Evolutionary conservation across 92 coral and sea anemone genomes (phyloP).

Genomic region (Pocillopora grandis): DNA sequence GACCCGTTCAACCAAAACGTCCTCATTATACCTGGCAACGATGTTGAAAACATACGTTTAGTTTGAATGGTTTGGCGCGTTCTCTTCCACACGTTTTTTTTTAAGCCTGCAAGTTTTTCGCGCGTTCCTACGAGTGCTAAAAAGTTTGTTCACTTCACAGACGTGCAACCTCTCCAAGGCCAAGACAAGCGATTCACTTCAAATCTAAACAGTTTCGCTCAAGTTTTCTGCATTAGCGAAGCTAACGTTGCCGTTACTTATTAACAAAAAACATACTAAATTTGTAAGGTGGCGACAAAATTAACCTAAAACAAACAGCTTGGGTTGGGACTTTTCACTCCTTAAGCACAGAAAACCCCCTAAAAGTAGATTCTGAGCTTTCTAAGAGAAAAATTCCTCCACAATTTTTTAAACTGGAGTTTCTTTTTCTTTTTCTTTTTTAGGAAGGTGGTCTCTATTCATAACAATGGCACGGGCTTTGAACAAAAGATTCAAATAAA

Average conservation of each 20-base stretch:
- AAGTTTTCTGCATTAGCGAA: constrained; percentile 7
- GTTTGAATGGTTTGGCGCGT: neutral
- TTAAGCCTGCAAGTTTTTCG: neutral
- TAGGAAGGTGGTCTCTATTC: too few relatives aligned
- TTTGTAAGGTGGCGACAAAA: neutral
- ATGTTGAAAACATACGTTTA: neutral
- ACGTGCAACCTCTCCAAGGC: neutral
- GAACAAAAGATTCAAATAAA: too few relatives aligned
- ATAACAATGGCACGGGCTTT: too few relatives aligned
- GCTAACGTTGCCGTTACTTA: neutral
- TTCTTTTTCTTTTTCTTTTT: too few relatives aligned
- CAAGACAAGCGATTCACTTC: neutral
- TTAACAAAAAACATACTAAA: neutral
- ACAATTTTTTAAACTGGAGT: too few relatives aligned
- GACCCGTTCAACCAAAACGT: neutral
- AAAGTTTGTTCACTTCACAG: neutral
- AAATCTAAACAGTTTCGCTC: neutral
- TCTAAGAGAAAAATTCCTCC: too few relatives aligned
- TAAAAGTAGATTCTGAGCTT: too few relatives aligned
- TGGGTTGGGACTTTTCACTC: neutral
- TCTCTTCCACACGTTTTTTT: neutral
- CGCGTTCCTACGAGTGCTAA: neutral
- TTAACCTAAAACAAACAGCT: neutral
- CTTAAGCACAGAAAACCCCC: neutral
- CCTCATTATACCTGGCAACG: neutral